Evolutionary conservation across 2,888 invertebrate species (phyloP), one percentile per base, ranked within the genome.

Genomic region (Acanthococcus lagerstroemiae): DNA sequence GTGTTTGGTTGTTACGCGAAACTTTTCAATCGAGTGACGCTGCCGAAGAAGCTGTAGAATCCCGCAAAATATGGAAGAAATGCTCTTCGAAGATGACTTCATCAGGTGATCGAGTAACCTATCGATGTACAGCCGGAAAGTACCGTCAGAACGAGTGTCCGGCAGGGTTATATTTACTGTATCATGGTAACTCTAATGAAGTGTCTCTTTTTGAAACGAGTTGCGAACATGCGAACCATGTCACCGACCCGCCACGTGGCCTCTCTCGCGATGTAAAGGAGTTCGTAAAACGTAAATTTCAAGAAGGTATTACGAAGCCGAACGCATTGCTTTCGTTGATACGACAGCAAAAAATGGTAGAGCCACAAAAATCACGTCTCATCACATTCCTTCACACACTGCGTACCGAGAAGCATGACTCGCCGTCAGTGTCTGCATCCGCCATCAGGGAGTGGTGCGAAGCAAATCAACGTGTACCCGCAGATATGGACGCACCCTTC

Each of bases 81-180:
- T 7, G 7, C 15, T 37, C 37, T 27, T 44, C 30, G 21, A 57
- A 4, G 19, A 30, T 17, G 15, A 57, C 30, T 3, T 3, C 82
- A 37, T 80, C 75, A 21, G 46, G 50, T 22, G 9, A 24, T 7
- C 6, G 45, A 60, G 61, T 63, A 15, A 7, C 61, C 7, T 63
- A 52, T 55, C 63, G 63, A 17, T 63, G 63, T 27, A 50, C 24
- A 50, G 22, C 55, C 17, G 63, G 63, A 7, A 54, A 63, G 25
- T 65, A 65, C 26, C 24, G 61, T 19, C 19, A 63, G 27, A 19
- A 26, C 63, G 52, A 65, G 21, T 65, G 65, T 19, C 58, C 65
- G 5, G 65, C 65, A 21, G 65, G 56, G 5, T 57, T 63, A 9
- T 63, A 63, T 61, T 17, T 65, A 21, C 44, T 61, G 24, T 60